Base-by-base conservation (phyloP, 2,888 invertebrate species). In the Sisyra terminalis region DNA sequence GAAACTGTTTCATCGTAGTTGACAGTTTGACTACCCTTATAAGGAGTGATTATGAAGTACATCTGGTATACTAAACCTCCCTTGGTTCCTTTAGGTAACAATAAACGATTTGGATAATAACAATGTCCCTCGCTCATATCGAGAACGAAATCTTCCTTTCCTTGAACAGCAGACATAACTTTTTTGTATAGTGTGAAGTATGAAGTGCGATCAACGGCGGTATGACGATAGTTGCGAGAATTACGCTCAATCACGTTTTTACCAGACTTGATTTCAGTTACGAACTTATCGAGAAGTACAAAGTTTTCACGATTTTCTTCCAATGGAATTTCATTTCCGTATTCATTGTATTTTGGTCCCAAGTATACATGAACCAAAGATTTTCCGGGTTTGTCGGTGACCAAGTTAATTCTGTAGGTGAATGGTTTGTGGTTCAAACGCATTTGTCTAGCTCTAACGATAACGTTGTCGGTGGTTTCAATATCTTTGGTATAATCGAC, bases 341-440 rank as follows among this genome's bases (percentile, higher is more conserved):
- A 65, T 48, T 67, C 64, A 52, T 78, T 73, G 53, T 71, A 75
- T 58, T 78, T 80, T 6, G 82, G 82, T 47, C 77, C 81, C 30
- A 81, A 52, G 68, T 75, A 83, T 16, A 78, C 60, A 50, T 74
- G 74, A 44, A 82, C 57, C 10, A 70, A 65, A 2, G 71, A 76
- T 46, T 73, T 67, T 30, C 61, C 61, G 7, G 65, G 60, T 47
- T 70, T 66, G 40, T 77, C 72, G 43, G 78, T 70, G 43, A 68
- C 66, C 14, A 82, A 59, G 34, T 70, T 63, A 49, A 80, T 59
- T 45, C 66, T 67, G 48, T 76, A 66, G 44, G 63, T 66, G 67
- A 81, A 84, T 2, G 71, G 67, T 47, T 78, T 72, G 63, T 81
- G 76, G 61, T 78, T 78, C 29, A 84, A 63, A 50, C 83, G 78